Conservation (phyloP, 2,113 vertebrate species). For the Rhinolophus sinicus region DNA sequence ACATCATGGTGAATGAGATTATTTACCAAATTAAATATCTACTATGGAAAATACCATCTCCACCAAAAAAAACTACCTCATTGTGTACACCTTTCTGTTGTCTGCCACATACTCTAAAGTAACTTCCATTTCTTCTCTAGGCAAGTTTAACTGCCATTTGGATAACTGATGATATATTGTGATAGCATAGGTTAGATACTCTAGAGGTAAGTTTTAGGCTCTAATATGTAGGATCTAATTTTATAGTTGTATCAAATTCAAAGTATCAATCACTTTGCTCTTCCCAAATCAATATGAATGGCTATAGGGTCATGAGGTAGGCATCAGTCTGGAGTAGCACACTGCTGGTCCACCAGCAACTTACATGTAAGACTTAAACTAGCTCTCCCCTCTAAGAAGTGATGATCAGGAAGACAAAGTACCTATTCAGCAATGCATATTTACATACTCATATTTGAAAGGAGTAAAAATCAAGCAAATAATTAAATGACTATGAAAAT, state of each 20-base stretch:
- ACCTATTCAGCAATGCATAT: background rate
- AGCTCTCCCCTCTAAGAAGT: background rate
- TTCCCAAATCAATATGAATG: background rate
- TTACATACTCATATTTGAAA: background rate
- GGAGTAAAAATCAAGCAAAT: background rate
- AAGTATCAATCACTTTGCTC: background rate
- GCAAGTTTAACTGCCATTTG: background rate
- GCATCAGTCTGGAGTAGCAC: background rate
- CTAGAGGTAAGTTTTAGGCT: background rate
- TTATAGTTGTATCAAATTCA: background rate
- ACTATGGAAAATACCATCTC: background rate
- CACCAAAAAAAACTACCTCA: background rate
- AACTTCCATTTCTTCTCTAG: background rate
- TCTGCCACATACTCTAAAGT: background rate
- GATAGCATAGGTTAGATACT: background rate
- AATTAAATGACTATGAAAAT: background rate
- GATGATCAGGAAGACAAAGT: background rate
- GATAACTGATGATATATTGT: background rate
- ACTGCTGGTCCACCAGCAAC: background rate
- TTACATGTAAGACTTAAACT: background rate
- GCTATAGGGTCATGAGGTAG: background rate
- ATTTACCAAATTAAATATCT: background rate
- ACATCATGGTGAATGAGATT: background rate
- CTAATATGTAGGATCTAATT: background rate
- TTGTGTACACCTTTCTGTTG: background rate